These are phyloP conservation scores for Xestobium rufovillosum DNA, from an alignment of 2,888 invertebrate genomes.

Conservation along the genomic window DNA sequence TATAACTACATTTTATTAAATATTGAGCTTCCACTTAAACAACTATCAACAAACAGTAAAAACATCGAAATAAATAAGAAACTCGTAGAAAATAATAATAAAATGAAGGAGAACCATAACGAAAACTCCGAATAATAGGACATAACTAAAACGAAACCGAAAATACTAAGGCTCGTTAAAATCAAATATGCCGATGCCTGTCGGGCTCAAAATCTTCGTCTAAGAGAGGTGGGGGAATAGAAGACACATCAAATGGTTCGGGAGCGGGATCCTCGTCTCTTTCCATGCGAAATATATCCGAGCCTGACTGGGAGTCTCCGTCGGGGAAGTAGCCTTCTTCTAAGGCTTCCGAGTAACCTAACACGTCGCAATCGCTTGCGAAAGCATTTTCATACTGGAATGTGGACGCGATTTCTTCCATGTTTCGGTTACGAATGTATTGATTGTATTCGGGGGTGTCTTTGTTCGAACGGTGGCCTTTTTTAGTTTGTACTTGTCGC, in stretches of 20 bases:
- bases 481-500: slow-evolving; percentile 52
- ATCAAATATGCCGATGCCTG: slow-evolving; percentile 38
- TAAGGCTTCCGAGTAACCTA: slow-evolving; percentile 32
- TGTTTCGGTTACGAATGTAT: slow-evolving; percentile 35
- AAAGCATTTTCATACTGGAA: slow-evolving; percentile 35
- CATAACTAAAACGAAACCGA: slow-evolving; percentile 5
- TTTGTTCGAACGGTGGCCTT: slow-evolving; percentile 51
- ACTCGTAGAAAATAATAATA: too few species aligned
- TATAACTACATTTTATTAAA: neutral
- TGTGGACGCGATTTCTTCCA: slow-evolving; percentile 37
- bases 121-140: slow-evolving; percentile 7
- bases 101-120: too few species aligned
- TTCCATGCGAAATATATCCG: slow-evolving; percentile 43
- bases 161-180: slow-evolving; percentile 28
- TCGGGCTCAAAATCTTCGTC: slow-evolving; percentile 64
- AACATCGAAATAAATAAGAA: neutral
- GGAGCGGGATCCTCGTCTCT: slow-evolving; percentile 50
- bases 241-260: slow-evolving; percentile 69
- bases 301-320: slow-evolving; percentile 48
- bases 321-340: slow-evolving; percentile 61
- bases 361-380: slow-evolving; percentile 28
- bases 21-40: neutral
- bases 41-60: neutral
- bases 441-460: slow-evolving; percentile 39
- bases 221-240: slow-evolving; percentile 69